A percentile compares a stretch with the other conserved stretches of the same genome.
These are phyloP conservation scores for Amia ocellicauda DNA, from an alignment of 2,113 vertebrate genomes.

Conservation along the genomic window DNA sequence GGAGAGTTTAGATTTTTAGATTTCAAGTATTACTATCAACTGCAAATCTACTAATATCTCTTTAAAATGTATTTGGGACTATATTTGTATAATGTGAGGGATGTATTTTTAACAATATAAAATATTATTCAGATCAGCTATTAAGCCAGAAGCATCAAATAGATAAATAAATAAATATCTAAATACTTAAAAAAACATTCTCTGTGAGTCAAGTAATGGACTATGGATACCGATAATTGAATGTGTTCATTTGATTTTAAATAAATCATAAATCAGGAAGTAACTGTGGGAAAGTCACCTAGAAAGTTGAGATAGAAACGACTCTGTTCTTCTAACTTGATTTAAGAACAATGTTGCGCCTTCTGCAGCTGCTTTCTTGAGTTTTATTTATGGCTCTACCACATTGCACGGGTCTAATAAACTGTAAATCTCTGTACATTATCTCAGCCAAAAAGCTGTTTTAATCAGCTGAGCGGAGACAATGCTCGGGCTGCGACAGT, in stretches of 20 bases:
- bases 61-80: no score
- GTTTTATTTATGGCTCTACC: slow-evolving; percentile 28
- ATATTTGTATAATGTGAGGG: no score
- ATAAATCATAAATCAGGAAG: slow-evolving; percentile 5
- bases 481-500: slow-evolving; percentile 37
- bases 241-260: slow-evolving; percentile 18
- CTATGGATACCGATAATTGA: slow-evolving; percentile 26
- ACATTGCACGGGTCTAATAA: slow-evolving; percentile 15
- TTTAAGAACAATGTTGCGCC: slow-evolving; percentile 35
- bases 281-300: no score
- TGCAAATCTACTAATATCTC: no score
- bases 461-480: slow-evolving; percentile 20
- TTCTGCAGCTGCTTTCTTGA: slow-evolving; percentile 35
- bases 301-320: no score
- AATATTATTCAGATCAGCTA: no score
- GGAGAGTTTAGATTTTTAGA: no score
- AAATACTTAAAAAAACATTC: not conserved
- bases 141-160: not conserved
- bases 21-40: no score
- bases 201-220: not conserved
- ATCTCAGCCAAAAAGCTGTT: slow-evolving; percentile 15
- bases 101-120: no score
- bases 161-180: not conserved
- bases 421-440: slow-evolving; percentile 23
- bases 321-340: slow-evolving; percentile 41